Evolutionary conservation across 2,113 vertebrate species (phyloP).

Genomic region (Triplophysa tibetana): DNA sequence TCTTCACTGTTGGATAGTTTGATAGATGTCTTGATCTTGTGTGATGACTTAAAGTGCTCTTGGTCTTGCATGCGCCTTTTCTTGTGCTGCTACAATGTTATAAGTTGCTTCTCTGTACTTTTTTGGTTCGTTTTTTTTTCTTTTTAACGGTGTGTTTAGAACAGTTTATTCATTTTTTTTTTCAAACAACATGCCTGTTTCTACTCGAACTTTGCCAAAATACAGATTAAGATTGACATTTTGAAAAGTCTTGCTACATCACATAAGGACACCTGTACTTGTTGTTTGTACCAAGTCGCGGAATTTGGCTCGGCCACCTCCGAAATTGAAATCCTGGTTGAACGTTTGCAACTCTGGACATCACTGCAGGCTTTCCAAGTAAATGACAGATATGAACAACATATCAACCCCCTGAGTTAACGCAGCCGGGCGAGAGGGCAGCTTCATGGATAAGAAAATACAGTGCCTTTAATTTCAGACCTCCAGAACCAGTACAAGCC

Average conservation of each 20-base stretch:
- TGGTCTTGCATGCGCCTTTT: constrained; percentile 68
- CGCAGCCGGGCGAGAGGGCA: constrained; percentile 54
- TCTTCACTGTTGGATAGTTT: constrained; percentile 58
- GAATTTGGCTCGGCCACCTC: constrained; percentile 51
- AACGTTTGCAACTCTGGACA: constrained; percentile 26
- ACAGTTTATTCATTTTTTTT: constrained; percentile 49
- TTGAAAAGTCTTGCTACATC: neutral
- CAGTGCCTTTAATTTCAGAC: constrained; percentile 75
- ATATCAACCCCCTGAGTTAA: constrained; percentile 47
- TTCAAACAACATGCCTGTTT: constrained; percentile 59
- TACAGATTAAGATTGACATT: neutral
- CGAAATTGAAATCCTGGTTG: neutral
- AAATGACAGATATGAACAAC: constrained; percentile 30
- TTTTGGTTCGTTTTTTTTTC: neutral
- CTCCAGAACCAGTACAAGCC: constrained; percentile 48
- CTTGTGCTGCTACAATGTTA: constrained; percentile 71
- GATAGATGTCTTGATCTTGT: constrained; percentile 57
- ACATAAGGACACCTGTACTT: neutral
- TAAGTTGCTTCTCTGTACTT: constrained; percentile 37
- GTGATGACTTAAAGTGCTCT: constrained; percentile 73
- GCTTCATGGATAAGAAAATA: constrained; percentile 73
- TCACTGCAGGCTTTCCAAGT: constrained; percentile 12
- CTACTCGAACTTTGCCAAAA: constrained; percentile 63
- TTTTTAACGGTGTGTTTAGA: constrained; percentile 47
- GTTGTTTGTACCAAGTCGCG: constrained; percentile 32